phyloP scores from a whole-genome alignment of 2,113 vertebrate species.

The Furnarius figulus region DNA sequence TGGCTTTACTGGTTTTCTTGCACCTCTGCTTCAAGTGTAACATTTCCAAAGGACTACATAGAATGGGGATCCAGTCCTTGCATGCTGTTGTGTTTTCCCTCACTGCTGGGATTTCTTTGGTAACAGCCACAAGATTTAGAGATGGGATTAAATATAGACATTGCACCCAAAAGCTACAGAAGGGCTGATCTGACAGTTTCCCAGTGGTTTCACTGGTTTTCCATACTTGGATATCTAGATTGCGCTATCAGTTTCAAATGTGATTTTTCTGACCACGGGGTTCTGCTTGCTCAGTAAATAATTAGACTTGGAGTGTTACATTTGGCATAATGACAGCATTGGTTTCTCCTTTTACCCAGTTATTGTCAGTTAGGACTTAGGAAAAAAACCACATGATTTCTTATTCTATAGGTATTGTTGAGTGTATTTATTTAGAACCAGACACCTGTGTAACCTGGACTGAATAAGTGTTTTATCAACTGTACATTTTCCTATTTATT shows the following conservation, averaged over 20 bases:
- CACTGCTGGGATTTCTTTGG: neutral
- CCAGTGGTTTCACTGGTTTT: neutral
- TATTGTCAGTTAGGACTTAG: neutral
- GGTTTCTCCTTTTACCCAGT: neutral
- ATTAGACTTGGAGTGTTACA: neutral
- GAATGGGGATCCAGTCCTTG: neutral
- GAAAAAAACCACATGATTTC: neutral
- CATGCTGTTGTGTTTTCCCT: fast-evolving
- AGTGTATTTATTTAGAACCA: neutral
- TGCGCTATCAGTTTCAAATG: neutral
- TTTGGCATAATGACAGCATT: neutral
- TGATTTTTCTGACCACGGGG: neutral
- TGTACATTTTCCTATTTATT: neutral
- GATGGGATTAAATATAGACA: neutral
- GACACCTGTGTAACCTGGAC: neutral
- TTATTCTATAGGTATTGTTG: neutral
- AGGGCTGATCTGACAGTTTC: neutral
- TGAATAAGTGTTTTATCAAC: neutral
- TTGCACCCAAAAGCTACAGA: neutral
- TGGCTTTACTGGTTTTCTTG: neutral
- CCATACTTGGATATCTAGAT: neutral
- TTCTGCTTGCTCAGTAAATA: neutral
- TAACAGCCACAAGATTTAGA: neutral
- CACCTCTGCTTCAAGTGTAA: neutral
- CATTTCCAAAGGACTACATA: neutral